These are phyloP conservation scores for Botia almorhae DNA, from an alignment of 2,797 vertebrate species.

Conservation along the genomic window DNA sequence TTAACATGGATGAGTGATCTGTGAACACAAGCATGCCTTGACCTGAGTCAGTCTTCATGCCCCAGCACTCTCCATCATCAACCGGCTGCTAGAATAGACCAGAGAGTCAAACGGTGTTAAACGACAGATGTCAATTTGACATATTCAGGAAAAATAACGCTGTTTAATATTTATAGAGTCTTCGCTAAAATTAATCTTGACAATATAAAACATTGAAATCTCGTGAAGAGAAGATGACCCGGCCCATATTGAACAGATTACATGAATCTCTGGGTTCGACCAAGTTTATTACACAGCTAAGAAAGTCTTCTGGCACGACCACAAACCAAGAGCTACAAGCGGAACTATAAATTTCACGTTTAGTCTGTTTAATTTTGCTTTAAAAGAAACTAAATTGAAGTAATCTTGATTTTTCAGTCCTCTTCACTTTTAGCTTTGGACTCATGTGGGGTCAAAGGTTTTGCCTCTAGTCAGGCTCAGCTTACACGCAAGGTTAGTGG, in stretches of 20 bases:
- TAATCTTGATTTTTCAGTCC: no score
- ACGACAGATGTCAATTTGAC: not conserved
- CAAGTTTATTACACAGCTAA: not conserved
- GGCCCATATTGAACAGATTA: slow-evolving; percentile 2
- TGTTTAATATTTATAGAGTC: not conserved
- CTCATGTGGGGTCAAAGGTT: no score
- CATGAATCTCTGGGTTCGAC: not conserved
- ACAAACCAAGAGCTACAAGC: slow-evolving; percentile 7
- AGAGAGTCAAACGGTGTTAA: not conserved
- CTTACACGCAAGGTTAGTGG: not conserved
- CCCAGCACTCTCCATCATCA: not conserved
- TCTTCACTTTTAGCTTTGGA: no score
- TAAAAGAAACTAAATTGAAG: no score
- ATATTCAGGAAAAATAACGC: not conserved
- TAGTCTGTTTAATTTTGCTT: no score
- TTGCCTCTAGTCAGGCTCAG: no score
- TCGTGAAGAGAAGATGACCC: not conserved
- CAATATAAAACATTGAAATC: not conserved
- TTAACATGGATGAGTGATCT: not conserved
- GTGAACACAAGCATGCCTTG: slow-evolving; percentile 7
- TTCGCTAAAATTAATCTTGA: not conserved
- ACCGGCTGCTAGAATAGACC: slow-evolving; percentile 1
- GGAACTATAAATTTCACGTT: no score
- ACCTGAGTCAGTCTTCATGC: slow-evolving; percentile 7
- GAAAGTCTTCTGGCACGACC: not conserved